These are phyloP conservation scores for Pyxicephalus adspersus DNA, from an alignment of 2,113 vertebrate species.

Conservation along the genomic window DNA sequence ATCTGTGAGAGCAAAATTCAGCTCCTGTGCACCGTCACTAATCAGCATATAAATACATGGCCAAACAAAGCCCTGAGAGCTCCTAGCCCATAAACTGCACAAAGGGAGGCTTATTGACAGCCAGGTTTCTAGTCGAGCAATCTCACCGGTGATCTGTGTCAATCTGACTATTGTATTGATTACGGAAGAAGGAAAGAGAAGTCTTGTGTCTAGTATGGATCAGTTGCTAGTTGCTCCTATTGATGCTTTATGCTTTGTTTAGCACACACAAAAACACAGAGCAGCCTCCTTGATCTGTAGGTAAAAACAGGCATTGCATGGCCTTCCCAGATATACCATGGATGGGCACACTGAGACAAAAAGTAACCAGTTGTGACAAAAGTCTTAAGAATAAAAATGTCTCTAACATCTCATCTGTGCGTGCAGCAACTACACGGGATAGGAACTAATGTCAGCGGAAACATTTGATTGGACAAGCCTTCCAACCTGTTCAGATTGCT, in stretches of 20 bases:
- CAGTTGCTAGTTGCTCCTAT: slow-evolving; percentile 3
- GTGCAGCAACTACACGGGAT: no score
- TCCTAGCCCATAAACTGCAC: background rate
- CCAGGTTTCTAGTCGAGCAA: background rate
- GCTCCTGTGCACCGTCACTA: background rate
- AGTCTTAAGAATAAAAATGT: no score
- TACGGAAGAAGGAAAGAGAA: slow-evolving; percentile 14
- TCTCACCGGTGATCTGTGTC: slow-evolving; percentile 18
- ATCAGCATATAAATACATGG: background rate
- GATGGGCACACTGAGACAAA: no score
- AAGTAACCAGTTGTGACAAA: no score
- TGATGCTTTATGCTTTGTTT: slow-evolving; percentile 7
- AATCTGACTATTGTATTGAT: slow-evolving; percentile 35
- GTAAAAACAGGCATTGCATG: no score
- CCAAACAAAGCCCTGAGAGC: background rate
- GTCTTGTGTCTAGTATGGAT: slow-evolving; percentile 4
- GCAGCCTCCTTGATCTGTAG: no score
- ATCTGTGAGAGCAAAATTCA: background rate
- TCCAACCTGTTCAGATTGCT: no score
- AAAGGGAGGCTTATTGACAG: background rate
- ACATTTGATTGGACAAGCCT: no score
- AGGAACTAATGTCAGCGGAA: no score
- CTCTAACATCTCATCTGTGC: no score
- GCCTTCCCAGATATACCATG: no score
- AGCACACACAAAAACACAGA: no score